Conservation (phyloP, 2,888 invertebrate genomes). For the Conistra vaccinii region DNA sequence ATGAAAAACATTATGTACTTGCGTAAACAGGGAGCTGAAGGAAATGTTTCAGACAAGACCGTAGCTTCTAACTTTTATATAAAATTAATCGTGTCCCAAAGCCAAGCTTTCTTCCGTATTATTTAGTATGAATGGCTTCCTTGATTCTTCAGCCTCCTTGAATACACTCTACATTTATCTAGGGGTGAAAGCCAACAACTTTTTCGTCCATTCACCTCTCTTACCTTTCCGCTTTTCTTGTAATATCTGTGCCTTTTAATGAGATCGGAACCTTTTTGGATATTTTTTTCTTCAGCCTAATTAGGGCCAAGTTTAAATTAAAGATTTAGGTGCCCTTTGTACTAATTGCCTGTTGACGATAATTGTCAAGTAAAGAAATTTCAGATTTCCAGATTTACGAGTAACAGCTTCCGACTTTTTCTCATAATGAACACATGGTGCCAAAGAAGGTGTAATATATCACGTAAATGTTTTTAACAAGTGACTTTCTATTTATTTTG, state of each 20-base stretch:
- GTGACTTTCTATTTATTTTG: no score
- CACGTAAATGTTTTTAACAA: background rate
- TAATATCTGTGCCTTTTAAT: conserved; percentile 48
- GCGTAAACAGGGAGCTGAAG: conserved; percentile 36
- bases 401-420: conserved; percentile 33
- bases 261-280: conserved; percentile 43
- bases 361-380: conserved; percentile 38
- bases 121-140: conserved; percentile 50
- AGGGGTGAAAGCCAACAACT: conserved; percentile 45
- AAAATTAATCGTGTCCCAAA: conserved; percentile 52
- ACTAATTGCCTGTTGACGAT: conserved; percentile 56
- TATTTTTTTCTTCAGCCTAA: conserved; percentile 46
- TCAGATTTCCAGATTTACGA: conserved; percentile 41
- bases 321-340: conserved; percentile 38
- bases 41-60: conserved; percentile 32
- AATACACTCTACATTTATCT: conserved; percentile 58
- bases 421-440: conserved; percentile 46
- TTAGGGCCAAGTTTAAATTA: conserved; percentile 42
- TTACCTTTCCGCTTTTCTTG: conserved; percentile 44
- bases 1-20: conserved; percentile 62
- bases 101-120: conserved; percentile 34
- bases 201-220: conserved; percentile 50
- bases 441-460: conserved; percentile 9
- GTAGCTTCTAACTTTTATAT: conserved; percentile 41
- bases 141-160: conserved; percentile 29